Evolutionary conservation across 2,113 vertebrate genomes (phyloP), one percentile per base, ranked within the genome.

Genomic region (Nothobranchius kuhntae): DNA sequence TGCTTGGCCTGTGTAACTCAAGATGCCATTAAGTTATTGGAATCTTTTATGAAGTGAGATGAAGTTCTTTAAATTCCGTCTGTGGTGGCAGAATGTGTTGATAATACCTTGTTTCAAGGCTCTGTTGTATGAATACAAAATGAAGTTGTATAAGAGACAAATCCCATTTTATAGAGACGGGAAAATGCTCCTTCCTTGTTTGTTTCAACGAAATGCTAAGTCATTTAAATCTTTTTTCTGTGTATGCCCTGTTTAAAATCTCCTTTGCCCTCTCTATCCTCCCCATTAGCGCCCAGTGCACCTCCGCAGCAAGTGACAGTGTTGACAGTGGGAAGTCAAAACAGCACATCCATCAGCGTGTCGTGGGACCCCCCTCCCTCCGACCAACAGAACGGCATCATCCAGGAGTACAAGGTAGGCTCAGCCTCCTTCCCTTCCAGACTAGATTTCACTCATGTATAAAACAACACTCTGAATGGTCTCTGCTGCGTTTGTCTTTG

Each of bases 341-440:
- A 99, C 85, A 99, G 95, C 88, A 98, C 97, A 7, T 98, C 97
- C 69, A 99, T 99, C 86, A 98, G 96, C 74, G 95, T 99, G 84
- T 98, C 98, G 53, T 99, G 97, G 96, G 97, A 98, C 74, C 96
- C 96, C 47, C 96, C 98, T 40, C 96, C 97, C 53, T 84, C 93
- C 0, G 96, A 99, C 77, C 93, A 98, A 77, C 98, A 99, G 88
- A 99, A 99, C 13, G 98, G 98, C 85, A 94, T 99, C 76, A 98
- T 99, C 86, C 98, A 98, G 86, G 97, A 99, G 80, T 99, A 99
- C 77, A 98, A 96, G 95, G 98, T 99, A 93, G 15, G 47, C 36
- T 59, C 52, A 35, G 13, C 47, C 24, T 46, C 24, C 73, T n/a
- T 24, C 47, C 38, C 38, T 40, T 21, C 14, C 58, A 71, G 44